Conservation (phyloP, 2,888 invertebrate genomes). For the Clunio marinus region DNA sequence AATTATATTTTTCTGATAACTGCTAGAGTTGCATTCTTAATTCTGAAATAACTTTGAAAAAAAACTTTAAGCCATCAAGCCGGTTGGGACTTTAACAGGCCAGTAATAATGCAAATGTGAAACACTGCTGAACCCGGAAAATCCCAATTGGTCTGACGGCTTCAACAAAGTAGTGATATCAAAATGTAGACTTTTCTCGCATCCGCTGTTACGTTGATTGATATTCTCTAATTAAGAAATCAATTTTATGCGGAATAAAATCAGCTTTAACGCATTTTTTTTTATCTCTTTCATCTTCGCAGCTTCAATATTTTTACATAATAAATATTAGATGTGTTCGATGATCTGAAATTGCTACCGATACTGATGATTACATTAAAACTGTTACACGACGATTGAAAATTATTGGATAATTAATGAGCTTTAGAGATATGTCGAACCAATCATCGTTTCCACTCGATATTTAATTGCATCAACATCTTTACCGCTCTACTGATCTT, state of each 20-base stretch:
- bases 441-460: neutral
- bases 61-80: neutral
- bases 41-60: too few relatives aligned
- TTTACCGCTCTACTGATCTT: slow-evolving; percentile 13
- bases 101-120: slow-evolving; percentile 29
- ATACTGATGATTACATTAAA: slow-evolving; percentile 16
- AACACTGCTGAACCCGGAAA: slow-evolving; percentile 38
- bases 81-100: slow-evolving; percentile 38
- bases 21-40: too few relatives aligned
- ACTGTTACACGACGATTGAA: slow-evolving; percentile 3
- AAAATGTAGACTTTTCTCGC: neutral
- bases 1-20: slow-evolving; percentile 17
- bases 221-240: slow-evolving; percentile 2
- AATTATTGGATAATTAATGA: slow-evolving; percentile 25
- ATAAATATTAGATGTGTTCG: neutral
- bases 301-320: slow-evolving; percentile 5
- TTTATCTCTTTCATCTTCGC: slow-evolving; percentile 3
- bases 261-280: neutral
- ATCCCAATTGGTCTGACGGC: slow-evolving; percentile 30
- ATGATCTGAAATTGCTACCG: slow-evolving; percentile 1
- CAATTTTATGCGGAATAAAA: slow-evolving; percentile 3
- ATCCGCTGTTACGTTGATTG: neutral
- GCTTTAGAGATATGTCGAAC: neutral
- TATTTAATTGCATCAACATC: neutral
- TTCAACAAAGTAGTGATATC: neutral